A percentile compares a stretch with the other conserved stretches of the same genome.
Conservation (phyloP, 2,888 invertebrate species). For the Sarcophaga variegata region DNA sequence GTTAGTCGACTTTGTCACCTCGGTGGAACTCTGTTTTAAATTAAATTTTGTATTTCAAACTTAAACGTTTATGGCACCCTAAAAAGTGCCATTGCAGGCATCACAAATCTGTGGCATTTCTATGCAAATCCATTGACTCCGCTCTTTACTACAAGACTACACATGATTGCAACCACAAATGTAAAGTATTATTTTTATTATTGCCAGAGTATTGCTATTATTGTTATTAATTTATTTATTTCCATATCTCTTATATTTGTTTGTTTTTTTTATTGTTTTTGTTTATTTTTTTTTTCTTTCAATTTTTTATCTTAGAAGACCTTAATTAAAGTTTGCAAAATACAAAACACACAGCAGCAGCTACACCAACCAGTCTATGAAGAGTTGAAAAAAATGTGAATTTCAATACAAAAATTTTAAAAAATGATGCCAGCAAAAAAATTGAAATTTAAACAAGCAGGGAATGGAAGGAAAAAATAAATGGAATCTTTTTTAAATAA, state of each 20-base stretch:
- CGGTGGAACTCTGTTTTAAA: too few species aligned
- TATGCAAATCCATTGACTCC: neutral
- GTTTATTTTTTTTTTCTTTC: slow-evolving; percentile 17
- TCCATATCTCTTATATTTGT: too few species aligned
- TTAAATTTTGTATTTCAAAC: too few species aligned
- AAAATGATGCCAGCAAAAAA: too few species aligned
- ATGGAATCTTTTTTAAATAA: too few species aligned
- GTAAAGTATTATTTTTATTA: slow-evolving; percentile 1
- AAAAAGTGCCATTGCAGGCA: neutral
- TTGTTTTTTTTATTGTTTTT: neutral
- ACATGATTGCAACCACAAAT: slow-evolving; percentile 46
- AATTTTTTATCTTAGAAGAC: slow-evolving; percentile 18
- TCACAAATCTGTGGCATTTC: neutral
- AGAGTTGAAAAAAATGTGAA: slow-evolving; percentile 3
- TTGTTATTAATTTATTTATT: slow-evolving; percentile 35
- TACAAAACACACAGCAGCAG: neutral
- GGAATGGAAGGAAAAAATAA: neutral
- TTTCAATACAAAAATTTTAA: neutral
- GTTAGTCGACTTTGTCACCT: too few species aligned
- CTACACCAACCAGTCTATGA: too few species aligned
- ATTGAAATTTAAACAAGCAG: neutral
- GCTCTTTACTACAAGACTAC: neutral
- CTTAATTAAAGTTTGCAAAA: slow-evolving; percentile 45
- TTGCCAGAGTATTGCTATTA: neutral
- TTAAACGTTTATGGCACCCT: neutral